These are phyloP conservation scores for Pangasius mekongensis DNA, from an alignment of 2,797 vertebrate genomes.

Conservation along the genomic window DNA sequence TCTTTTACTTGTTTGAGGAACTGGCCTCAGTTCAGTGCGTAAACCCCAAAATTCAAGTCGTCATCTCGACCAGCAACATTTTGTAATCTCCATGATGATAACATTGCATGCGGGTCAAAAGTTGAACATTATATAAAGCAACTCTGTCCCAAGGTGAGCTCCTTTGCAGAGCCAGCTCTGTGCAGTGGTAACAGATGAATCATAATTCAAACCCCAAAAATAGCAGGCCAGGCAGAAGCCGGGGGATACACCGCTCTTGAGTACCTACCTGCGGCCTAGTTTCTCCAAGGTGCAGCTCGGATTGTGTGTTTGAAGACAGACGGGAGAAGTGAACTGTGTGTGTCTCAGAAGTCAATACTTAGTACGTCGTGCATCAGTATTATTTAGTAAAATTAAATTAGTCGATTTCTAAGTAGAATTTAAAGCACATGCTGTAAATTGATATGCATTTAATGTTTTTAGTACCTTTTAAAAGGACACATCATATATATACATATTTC, in stretches of 20 bases:
- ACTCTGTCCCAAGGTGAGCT: slow-evolving; percentile 26
- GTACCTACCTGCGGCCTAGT: slow-evolving; percentile 47
- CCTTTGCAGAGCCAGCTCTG: slow-evolving; percentile 24
- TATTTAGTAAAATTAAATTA: neutral
- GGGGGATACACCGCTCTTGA: slow-evolving; percentile 12
- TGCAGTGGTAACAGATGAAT: slow-evolving; percentile 39
- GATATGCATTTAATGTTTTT: neutral
- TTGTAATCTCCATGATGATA: neutral
- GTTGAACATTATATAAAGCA: slow-evolving; percentile 28
- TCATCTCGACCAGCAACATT: too few species aligned
- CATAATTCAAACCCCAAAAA: slow-evolving; percentile 46
- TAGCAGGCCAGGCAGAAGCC: slow-evolving; percentile 44
- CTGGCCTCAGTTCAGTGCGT: neutral
- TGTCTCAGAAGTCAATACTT: neutral
- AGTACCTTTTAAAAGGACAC: neutral
- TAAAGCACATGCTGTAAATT: neutral
- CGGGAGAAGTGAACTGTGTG: neutral
- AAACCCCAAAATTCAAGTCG: neutral
- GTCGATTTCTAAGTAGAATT: neutral
- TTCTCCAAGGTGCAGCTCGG: slow-evolving; percentile 26
- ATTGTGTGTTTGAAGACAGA: slow-evolving; percentile 5
- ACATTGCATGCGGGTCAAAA: neutral
- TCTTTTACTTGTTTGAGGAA: neutral
- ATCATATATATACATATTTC: too few species aligned
- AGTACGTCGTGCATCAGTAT: too few species aligned